Conservation (phyloP, 2,888 invertebrate species). For the Lasioglossum villosulum region DNA sequence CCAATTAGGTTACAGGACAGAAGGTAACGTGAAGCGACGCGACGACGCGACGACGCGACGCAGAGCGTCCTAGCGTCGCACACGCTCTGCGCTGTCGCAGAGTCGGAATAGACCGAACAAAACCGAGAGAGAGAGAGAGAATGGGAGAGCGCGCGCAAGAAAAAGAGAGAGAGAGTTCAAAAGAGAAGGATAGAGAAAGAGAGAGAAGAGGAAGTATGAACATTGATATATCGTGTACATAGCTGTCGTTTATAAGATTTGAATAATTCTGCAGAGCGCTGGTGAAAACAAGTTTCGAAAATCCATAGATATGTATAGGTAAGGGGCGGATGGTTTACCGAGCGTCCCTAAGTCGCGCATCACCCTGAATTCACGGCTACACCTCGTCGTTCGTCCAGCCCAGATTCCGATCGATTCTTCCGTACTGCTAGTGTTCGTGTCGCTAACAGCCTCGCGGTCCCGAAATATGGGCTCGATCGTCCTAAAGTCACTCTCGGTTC, state of each 20-base stretch:
- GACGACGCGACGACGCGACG: constrained; percentile 62
- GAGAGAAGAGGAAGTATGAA: constrained; percentile 73
- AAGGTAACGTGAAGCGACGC: constrained; percentile 45
- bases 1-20: constrained; percentile 23
- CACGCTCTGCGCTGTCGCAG: constrained; percentile 66
- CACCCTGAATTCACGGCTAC: constrained; percentile 38
- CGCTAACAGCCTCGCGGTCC: constrained; percentile 24
- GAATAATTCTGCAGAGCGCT: constrained; percentile 51
- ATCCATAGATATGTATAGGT: constrained; percentile 43
- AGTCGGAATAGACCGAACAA: constrained; percentile 32
- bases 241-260: constrained; percentile 46
- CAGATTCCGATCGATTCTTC: constrained; percentile 60
- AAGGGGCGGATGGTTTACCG: constrained; percentile 20
- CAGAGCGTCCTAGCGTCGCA: constrained; percentile 61
- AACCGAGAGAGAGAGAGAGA: constrained; percentile 32
- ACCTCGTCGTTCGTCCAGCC: constrained; percentile 45
- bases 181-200: constrained; percentile 25
- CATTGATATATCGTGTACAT: constrained; percentile 69
- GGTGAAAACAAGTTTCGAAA: constrained; percentile 18
- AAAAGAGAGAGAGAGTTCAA: neutral
- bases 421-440: constrained; percentile 42
- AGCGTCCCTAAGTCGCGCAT: constrained; percentile 32
- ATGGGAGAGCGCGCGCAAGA: neutral
- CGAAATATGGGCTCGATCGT: constrained; percentile 90
- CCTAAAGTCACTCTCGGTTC: constrained; percentile 94